Percentiles rank a stretch among this genome's conserved stretches.
phyloP scores from a whole-genome alignment of 2,113 vertebrate genomes.

The Benthochromis sp. region DNA sequence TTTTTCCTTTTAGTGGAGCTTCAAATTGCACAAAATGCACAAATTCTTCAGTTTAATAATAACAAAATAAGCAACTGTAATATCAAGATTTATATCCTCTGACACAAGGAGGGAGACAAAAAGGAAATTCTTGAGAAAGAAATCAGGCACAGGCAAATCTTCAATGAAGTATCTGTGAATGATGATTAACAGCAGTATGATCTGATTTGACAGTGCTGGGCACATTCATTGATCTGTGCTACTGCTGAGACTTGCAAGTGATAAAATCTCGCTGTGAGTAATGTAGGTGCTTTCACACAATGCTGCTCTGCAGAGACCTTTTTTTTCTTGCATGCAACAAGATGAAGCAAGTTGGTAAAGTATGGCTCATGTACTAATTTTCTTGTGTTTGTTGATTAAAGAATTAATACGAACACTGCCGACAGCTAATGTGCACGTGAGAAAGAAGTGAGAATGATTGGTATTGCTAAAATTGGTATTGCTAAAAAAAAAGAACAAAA shows the following conservation, averaged over 20 bases:
- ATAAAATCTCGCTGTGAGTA: conserved; percentile 12
- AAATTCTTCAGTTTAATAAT: background rate
- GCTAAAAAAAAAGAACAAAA: background rate
- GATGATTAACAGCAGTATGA: background rate
- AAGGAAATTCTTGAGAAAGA: background rate
- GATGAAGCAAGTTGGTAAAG: background rate
- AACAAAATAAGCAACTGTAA: background rate
- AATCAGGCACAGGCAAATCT: background rate
- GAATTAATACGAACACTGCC: background rate
- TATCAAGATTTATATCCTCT: background rate
- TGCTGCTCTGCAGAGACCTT: background rate
- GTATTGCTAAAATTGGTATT: background rate
- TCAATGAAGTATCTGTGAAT: background rate
- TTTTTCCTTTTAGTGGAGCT: background rate
- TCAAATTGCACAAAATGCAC: background rate
- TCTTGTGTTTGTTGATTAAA: background rate
- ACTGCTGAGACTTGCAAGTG: conserved; percentile 26
- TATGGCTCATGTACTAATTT: background rate
- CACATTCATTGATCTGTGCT: background rate
- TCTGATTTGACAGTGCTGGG: background rate
- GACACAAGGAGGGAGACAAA: background rate
- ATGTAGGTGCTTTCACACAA: background rate
- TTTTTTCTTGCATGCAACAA: background rate
- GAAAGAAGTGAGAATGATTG: background rate
- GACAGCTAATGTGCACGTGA: background rate